phyloP scores from a whole-genome alignment of 2,888 invertebrate genomes.

The Ectemnius continuus region DNA sequence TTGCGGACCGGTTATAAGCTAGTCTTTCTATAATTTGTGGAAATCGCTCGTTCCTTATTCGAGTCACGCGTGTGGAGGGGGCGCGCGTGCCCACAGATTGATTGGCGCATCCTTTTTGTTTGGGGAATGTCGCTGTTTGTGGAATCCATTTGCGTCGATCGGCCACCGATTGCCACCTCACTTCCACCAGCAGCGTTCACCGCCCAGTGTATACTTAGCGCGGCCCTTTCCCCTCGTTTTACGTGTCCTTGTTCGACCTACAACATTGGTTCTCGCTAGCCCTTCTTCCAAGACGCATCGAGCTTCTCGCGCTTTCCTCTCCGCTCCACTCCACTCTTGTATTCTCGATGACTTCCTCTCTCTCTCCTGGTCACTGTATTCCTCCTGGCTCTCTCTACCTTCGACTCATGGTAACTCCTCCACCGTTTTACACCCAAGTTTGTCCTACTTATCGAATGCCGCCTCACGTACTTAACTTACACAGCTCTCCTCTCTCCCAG shows the following conservation, averaged over 20 bases:
- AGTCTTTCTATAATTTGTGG: slow-evolving; percentile 60
- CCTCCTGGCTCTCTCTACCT: too few species aligned
- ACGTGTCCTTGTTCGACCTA: too few species aligned
- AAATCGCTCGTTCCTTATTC: slow-evolving; percentile 69
- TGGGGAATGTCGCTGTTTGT: slow-evolving; percentile 65
- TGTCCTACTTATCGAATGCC: neutral
- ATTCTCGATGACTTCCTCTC: neutral
- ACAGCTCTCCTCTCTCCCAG: slow-evolving; percentile 34
- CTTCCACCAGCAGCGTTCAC: neutral
- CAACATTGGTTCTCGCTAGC: too few species aligned
- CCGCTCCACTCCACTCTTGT: neutral
- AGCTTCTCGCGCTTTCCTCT: neutral
- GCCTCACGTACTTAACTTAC: slow-evolving; percentile 22
- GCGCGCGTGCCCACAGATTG: slow-evolving; percentile 56
- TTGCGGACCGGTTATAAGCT: neutral
- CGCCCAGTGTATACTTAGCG: too few species aligned
- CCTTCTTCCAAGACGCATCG: too few species aligned
- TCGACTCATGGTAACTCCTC: neutral
- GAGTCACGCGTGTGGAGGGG: slow-evolving; percentile 55
- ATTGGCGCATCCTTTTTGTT: slow-evolving; percentile 66
- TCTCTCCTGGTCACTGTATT: neutral
- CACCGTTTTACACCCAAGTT: neutral
- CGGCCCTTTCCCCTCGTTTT: too few species aligned
- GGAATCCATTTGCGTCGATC: slow-evolving; percentile 66
- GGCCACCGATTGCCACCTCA: slow-evolving; percentile 57